phyloP scores from a whole-genome alignment of 1,140 invertebrate species.

The Drepana arcuata region DNA sequence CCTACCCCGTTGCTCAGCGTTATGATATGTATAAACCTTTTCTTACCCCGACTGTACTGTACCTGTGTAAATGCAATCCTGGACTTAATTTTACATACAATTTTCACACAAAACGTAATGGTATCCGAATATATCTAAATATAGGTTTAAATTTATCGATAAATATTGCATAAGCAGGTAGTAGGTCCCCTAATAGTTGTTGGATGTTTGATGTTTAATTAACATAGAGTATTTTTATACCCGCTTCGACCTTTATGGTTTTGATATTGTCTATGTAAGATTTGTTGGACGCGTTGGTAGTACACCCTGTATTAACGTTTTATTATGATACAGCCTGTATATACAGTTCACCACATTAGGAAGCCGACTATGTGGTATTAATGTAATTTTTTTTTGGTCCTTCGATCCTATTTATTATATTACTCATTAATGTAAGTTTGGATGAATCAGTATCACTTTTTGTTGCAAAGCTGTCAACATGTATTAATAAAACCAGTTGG shows the following conservation, averaged over 20 bases:
- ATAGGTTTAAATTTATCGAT: background rate
- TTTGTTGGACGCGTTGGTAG: background rate
- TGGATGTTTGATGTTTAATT: background rate
- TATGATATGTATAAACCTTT: background rate
- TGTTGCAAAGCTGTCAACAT: too few species aligned
- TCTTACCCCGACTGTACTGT: background rate
- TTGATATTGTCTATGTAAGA: too few species aligned
- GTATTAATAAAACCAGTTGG: too few species aligned
- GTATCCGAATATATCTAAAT: background rate
- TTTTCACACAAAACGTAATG: background rate
- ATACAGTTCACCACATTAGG: background rate
- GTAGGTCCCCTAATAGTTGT: background rate
- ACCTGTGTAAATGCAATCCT: background rate
- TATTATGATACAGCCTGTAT: background rate
- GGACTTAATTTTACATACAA: background rate
- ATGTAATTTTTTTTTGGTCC: too few species aligned
- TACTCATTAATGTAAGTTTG: too few species aligned
- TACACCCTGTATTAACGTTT: background rate
- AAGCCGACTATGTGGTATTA: background rate
- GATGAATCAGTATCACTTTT: too few species aligned
- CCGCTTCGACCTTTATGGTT: too few species aligned
- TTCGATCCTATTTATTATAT: too few species aligned
- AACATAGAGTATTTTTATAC: slow-evolving; percentile 47
- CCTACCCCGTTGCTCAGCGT: too few species aligned
- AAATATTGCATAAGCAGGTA: background rate